Conservation (phyloP, 2,113 vertebrate genomes). For the Struthio camelus region DNA sequence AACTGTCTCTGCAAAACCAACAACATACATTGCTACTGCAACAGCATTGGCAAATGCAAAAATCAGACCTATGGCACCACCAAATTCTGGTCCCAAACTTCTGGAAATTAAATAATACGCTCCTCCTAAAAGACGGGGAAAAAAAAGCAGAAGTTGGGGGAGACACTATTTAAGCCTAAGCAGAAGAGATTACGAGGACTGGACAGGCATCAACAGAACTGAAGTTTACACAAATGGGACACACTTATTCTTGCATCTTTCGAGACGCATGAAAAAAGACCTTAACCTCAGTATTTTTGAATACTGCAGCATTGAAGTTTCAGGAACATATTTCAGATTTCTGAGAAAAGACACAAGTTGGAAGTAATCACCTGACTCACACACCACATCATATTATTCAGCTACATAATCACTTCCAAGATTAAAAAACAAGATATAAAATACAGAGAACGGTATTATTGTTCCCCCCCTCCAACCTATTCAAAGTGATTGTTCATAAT, state of each 20-base stretch:
- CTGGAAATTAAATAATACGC: conserved; percentile 98
- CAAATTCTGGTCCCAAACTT: conserved; percentile 97
- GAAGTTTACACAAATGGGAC: fast-evolving
- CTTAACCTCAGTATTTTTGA: background rate
- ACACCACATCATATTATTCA: background rate
- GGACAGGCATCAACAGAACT: background rate
- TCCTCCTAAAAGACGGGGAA: conserved; percentile 79
- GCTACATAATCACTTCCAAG: background rate
- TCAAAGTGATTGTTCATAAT: background rate
- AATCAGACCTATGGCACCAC: conserved; percentile 96
- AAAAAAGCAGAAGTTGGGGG: background rate
- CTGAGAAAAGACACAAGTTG: background rate
- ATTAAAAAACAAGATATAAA: background rate
- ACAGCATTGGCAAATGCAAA: conserved; percentile 99
- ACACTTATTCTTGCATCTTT: background rate
- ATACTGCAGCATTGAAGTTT: background rate
- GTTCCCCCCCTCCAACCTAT: background rate
- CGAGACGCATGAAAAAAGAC: background rate
- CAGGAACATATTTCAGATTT: background rate
- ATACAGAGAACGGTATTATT: background rate
- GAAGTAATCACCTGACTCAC: background rate
- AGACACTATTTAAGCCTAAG: background rate
- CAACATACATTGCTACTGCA: conserved; percentile 98
- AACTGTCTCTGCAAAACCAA: conserved; percentile 97
- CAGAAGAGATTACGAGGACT: background rate